These are phyloP conservation scores for Melanostigma gelatinosum DNA, from an alignment of 2,113 vertebrate species.

Conservation along the genomic window DNA sequence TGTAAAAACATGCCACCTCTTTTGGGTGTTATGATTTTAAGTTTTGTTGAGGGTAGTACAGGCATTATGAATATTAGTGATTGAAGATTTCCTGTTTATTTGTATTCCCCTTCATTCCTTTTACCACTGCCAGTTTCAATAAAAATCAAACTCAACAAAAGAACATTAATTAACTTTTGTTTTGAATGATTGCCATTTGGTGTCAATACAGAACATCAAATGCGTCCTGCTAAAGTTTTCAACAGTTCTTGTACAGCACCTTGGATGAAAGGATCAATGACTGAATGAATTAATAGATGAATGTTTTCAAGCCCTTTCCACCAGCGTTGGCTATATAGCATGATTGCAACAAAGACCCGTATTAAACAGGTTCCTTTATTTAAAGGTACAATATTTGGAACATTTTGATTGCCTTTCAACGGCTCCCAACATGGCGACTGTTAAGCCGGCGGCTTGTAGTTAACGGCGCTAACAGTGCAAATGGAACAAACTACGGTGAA, in stretches of 20 bases:
- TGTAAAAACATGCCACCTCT: conserved; percentile 2
- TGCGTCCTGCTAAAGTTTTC: not conserved
- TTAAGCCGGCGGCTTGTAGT: not conserved
- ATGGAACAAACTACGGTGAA: too few relatives aligned
- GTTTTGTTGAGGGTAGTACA: not conserved
- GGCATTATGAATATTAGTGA: not conserved
- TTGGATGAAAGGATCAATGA: not conserved
- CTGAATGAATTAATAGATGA: not conserved
- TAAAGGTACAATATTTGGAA: not conserved
- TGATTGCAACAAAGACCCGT: not conserved
- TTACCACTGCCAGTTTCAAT: not conserved
- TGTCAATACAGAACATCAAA: conserved; percentile 5
- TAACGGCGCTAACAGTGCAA: too few relatives aligned
- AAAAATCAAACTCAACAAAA: conserved; percentile 9
- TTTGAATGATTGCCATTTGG: not conserved
- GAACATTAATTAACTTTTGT: not conserved
- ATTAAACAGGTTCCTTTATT: not conserved
- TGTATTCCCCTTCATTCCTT: not conserved
- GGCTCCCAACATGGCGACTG: not conserved
- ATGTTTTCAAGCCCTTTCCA: not conserved
- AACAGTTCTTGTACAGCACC: conserved; percentile 8
- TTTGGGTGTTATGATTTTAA: not conserved
- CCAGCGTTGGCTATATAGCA: not conserved
- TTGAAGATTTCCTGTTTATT: not conserved
- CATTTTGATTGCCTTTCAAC: not conserved